Evolutionary conservation across 2,797 vertebrate species (phyloP).

Genomic region (Falco biarmicus): DNA sequence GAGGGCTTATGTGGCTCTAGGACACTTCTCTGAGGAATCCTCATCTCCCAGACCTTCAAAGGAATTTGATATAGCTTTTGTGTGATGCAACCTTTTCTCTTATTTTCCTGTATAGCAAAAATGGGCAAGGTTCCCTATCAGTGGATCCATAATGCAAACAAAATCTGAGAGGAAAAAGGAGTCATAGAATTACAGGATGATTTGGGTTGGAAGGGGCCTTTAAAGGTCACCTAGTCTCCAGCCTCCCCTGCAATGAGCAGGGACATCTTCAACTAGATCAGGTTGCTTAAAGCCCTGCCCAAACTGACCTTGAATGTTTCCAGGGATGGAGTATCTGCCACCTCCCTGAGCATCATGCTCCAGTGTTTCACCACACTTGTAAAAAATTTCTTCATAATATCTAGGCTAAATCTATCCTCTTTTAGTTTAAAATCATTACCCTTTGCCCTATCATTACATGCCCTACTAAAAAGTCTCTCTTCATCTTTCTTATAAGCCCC

Average conservation of each 20-base stretch:
- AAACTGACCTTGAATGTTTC: background rate
- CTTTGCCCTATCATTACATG: background rate
- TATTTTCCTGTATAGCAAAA: background rate
- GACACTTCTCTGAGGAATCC: background rate
- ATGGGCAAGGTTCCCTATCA: background rate
- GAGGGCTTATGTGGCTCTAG: background rate
- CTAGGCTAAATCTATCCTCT: background rate
- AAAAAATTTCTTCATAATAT: background rate
- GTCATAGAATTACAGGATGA: background rate
- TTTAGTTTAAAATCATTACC: background rate
- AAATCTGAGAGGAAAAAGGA: background rate
- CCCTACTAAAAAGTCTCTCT: no score
- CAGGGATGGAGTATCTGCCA: background rate
- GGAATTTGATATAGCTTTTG: fast-evolving
- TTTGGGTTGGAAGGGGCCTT: background rate
- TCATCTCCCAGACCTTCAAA: background rate
- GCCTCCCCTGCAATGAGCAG: background rate
- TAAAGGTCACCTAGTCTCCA: background rate
- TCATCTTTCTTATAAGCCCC: no score
- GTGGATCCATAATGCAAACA: background rate
- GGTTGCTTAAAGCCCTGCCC: background rate
- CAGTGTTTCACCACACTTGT: background rate
- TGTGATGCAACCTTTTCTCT: background rate
- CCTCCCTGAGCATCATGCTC: background rate
- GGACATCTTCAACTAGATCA: background rate